A percentile compares a stretch with the other conserved stretches of the same genome.
These are phyloP conservation scores for Osmerus mordax DNA, from an alignment of 2,113 vertebrate genomes.

Conservation along the genomic window DNA sequence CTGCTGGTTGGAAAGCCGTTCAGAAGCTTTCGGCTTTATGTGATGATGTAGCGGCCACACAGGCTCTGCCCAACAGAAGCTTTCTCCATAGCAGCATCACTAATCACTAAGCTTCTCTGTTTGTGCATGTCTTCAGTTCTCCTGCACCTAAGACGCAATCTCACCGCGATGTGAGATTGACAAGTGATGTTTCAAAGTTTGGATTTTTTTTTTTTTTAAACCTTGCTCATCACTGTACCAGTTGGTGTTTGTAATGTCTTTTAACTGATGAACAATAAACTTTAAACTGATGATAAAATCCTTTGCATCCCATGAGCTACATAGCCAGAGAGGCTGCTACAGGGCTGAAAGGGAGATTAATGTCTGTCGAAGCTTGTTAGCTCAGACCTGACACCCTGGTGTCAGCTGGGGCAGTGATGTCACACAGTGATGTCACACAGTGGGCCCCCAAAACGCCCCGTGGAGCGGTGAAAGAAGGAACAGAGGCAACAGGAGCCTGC, in stretches of 20 bases:
- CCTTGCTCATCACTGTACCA: too few species aligned
- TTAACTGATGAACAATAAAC: too few species aligned
- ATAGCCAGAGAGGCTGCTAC: too few species aligned
- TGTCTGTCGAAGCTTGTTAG: slow-evolving; percentile 61
- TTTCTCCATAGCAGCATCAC: not conserved
- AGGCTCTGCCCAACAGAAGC: not conserved
- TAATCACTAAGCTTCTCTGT: too few species aligned
- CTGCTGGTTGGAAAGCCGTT: not conserved
- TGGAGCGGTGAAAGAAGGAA: slow-evolving; percentile 57
- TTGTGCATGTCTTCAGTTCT: too few species aligned
- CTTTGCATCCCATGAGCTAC: too few species aligned
- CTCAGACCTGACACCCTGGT: slow-evolving; percentile 50
- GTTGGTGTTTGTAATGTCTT: too few species aligned
- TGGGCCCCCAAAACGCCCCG: slow-evolving; percentile 50
- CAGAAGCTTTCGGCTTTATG: not conserved
- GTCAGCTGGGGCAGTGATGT: slow-evolving; percentile 51
- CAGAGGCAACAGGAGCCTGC: slow-evolving; percentile 67
- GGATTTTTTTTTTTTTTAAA: too few species aligned
- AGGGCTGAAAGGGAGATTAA: slow-evolving; percentile 43
- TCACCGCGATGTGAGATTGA: too few species aligned
- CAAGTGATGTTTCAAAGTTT: too few species aligned
- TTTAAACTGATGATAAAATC: too few species aligned
- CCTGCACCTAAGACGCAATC: too few species aligned
- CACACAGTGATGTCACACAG: slow-evolving; percentile 17
- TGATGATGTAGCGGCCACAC: not conserved